These are phyloP conservation scores for Hirtodrosophila trivittata DNA, from an alignment of 2,888 invertebrate species.

Conservation along the genomic window DNA sequence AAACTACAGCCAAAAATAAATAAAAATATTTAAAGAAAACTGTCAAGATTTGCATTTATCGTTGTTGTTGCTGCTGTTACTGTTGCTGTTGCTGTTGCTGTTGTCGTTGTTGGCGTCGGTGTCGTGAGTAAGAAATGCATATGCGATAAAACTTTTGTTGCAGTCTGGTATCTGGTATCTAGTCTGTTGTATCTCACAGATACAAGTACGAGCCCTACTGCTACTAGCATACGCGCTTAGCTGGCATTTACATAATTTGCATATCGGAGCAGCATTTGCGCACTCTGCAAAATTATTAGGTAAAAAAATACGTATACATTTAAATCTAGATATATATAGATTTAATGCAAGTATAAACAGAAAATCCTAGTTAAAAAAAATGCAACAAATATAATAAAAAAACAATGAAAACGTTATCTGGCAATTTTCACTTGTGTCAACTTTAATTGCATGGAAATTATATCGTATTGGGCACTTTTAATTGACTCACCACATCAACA, in stretches of 20 bases:
- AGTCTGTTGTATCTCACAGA: slow-evolving; percentile 54
- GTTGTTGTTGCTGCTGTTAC: slow-evolving; percentile 19
- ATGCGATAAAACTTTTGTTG: slow-evolving; percentile 64
- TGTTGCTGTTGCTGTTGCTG: slow-evolving; percentile 12
- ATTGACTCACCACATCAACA: slow-evolving; percentile 54
- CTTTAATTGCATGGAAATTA: slow-evolving; percentile 56
- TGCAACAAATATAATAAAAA: slow-evolving; percentile 7
- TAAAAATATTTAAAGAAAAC: slow-evolving; percentile 73
- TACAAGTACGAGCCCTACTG: slow-evolving; percentile 28
- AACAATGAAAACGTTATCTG: slow-evolving; percentile 35
- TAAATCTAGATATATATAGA: neutral
- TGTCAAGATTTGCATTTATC: slow-evolving; percentile 77
- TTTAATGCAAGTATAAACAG: slow-evolving; percentile 26
- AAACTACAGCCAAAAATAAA: slow-evolving; percentile 68
- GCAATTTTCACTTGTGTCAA: slow-evolving; percentile 49
- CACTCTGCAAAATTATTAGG: slow-evolving; percentile 36
- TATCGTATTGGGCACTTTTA: slow-evolving; percentile 50
- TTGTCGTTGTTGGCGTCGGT: slow-evolving; percentile 31
- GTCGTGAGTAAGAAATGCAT: slow-evolving; percentile 68
- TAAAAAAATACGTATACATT: slow-evolving; percentile 5
- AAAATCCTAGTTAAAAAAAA: slow-evolving; percentile 24
- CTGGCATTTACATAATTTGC: slow-evolving; percentile 69
- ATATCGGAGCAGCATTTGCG: slow-evolving; percentile 50
- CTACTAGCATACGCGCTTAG: slow-evolving; percentile 35
- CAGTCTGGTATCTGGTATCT: slow-evolving; percentile 39